Evolutionary conservation across 2,113 vertebrate species (phyloP), one percentile per base, ranked within the genome.

Genomic region (Bos indicus): DNA sequence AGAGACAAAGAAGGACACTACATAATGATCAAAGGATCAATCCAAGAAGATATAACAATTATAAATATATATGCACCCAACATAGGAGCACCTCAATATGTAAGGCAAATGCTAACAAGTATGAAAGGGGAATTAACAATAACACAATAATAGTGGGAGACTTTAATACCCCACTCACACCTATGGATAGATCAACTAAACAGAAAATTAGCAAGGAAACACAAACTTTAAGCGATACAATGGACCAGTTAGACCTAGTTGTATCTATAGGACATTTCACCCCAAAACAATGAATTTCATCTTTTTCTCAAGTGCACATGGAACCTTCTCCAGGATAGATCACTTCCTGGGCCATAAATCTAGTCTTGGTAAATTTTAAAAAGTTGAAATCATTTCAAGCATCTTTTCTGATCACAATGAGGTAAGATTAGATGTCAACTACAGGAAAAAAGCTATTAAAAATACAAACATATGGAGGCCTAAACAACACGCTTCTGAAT

Each of bases 101-200:
- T 21, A 71, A 71, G 64, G 9, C 4, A 71, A 71, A 36, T 21
- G n/a, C n/a, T 36, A 71, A 71, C 17, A 36, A 71, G 4, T 11
- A 36, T 71, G 64, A 36, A 21, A 71, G 0, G 0, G 1, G 17
- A 71, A 36, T 71, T 71, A 71, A 71, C 4, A 67, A 0, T 36
- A 71, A 36, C 64, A 71, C 64, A 71, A 21, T 71, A 36, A 71
- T 71, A 36, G 64, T 71, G 64, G n/a, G 64, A 71, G 64, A 71
- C 8, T 11, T 71, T 21, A 36, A 71, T 67, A 71, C n/a, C n/a
- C 33, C 7, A 71, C 17, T 71, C 4, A 2, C 17, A 67, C 33
- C 33, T 36, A 67, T 71, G 17, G 33, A 71, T 36, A 21, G n/a
- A 36, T 36, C 64, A 71, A 36, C n/a, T 71, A 36, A 71, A 71